Percentiles rank a stretch among this genome's conserved stretches.
Evolutionary conservation across 2,113 vertebrate species (phyloP).

Genomic region (Podarcis raffonei): DNA sequence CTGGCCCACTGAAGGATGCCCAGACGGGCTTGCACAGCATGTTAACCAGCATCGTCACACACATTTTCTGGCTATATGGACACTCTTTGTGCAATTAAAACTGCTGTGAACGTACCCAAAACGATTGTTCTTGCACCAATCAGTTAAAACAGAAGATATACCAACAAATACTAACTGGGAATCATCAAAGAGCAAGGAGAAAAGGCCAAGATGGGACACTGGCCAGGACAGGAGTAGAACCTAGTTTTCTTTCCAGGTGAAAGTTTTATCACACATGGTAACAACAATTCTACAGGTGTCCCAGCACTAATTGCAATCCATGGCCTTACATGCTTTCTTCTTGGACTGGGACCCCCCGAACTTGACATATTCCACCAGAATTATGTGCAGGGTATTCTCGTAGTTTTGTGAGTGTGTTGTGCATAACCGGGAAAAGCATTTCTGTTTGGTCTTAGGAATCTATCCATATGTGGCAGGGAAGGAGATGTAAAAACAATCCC

Average conservation of each 20-base stretch:
- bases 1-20: background rate
- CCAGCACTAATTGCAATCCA: background rate
- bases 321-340: no score
- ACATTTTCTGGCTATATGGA: background rate
- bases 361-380: background rate
- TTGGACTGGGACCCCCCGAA: background rate
- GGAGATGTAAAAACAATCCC: background rate
- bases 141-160: slow-evolving; percentile 13
- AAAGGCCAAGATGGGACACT: slow-evolving; percentile 12
- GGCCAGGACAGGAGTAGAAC: background rate
- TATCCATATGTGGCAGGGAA: background rate
- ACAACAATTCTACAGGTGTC: background rate
- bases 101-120: background rate
- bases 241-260: background rate
- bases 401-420: slow-evolving; percentile 6
- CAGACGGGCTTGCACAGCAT: background rate
- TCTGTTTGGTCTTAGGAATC: slow-evolving; percentile 9
- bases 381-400: background rate
- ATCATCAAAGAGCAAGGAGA: background rate
- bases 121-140: background rate
- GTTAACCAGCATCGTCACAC: no score
- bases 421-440: slow-evolving; percentile 21
- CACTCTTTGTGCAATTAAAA: background rate
- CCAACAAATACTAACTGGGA: background rate
- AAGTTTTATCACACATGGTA: background rate